phyloP scores from a whole-genome alignment of 2,797 vertebrate genomes.

The Rhinophrynus dorsalis region DNA sequence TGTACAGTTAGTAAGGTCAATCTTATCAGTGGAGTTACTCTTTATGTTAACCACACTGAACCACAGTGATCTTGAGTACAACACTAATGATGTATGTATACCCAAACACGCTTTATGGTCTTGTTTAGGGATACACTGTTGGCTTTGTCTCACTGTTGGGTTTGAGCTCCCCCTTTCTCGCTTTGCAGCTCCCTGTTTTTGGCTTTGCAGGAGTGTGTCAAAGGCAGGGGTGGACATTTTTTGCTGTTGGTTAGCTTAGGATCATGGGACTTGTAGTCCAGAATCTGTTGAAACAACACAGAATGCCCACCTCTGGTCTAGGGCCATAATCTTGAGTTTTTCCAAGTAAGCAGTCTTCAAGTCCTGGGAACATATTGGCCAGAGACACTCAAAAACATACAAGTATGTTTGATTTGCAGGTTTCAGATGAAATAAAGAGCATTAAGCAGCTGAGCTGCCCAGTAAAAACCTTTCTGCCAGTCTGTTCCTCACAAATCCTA shows the following conservation, averaged over 20 bases:
- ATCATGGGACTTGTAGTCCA: no score
- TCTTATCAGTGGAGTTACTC: neutral
- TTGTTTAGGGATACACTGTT: constrained; percentile 43
- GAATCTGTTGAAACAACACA: no score
- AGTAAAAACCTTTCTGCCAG: neutral
- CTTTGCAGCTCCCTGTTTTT: neutral
- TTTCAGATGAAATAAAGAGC: neutral
- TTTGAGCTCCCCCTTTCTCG: neutral
- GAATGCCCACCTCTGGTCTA: no score
- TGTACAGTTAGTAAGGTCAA: constrained; percentile 5
- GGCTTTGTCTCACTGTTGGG: constrained; percentile 1
- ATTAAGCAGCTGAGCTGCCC: neutral
- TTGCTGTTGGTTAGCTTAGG: no score
- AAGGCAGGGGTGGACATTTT: no score
- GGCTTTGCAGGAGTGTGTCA: neutral
- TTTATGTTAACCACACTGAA: constrained; percentile 4
- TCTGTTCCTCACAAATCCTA: neutral
- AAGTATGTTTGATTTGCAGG: neutral
- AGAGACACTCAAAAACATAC: neutral
- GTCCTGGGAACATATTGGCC: neutral
- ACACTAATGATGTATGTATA: constrained; percentile 18
- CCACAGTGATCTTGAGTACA: constrained; percentile 8
- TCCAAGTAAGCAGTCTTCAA: neutral
- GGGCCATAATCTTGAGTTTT: no score
- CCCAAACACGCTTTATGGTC: constrained; percentile 50